These are phyloP conservation scores for Hybognathus amarus DNA, from an alignment of 2,797 vertebrate species.

Conservation along the genomic window DNA sequence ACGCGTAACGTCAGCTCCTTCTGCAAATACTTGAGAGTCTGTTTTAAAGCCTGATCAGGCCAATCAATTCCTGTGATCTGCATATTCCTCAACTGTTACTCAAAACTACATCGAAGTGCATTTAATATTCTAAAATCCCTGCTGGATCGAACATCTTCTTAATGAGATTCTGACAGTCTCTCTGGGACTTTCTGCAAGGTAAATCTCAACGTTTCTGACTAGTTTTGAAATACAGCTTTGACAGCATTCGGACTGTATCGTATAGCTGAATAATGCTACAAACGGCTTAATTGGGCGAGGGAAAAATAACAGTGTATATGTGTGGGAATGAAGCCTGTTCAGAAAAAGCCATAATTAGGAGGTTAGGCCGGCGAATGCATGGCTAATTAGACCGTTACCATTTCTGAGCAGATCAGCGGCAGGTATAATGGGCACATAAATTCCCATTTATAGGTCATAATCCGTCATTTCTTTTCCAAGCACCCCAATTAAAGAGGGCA, in stretches of 20 bases:
- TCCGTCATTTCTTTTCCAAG: conserved; percentile 80
- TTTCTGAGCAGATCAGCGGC: conserved; percentile 75
- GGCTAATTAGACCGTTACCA: conserved; percentile 76
- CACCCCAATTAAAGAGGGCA: conserved; percentile 76
- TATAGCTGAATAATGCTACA: neutral
- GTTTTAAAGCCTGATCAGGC: conserved; percentile 67
- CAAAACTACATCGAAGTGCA: conserved; percentile 59
- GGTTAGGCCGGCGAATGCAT: conserved; percentile 68
- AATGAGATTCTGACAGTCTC: neutral
- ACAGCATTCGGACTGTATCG: neutral
- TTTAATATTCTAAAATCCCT: conserved; percentile 66
- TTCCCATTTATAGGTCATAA: conserved; percentile 86
- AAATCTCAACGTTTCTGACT: neutral
- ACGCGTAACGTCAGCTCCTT: conserved; percentile 67
- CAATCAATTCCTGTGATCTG: conserved; percentile 67
- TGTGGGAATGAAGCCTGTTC: conserved; percentile 64
- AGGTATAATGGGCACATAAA: conserved; percentile 85
- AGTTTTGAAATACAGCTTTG: neutral
- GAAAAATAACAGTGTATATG: conserved; percentile 33
- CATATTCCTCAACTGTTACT: conserved; percentile 55
- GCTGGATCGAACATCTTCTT: conserved; percentile 53
- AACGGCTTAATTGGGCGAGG: conserved; percentile 43
- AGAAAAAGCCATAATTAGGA: conserved; percentile 65
- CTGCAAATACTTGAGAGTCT: conserved; percentile 79
- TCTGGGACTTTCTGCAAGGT: neutral